Conservation (phyloP, 2,888 invertebrate genomes). For the Yponomeuta evonymella region DNA sequence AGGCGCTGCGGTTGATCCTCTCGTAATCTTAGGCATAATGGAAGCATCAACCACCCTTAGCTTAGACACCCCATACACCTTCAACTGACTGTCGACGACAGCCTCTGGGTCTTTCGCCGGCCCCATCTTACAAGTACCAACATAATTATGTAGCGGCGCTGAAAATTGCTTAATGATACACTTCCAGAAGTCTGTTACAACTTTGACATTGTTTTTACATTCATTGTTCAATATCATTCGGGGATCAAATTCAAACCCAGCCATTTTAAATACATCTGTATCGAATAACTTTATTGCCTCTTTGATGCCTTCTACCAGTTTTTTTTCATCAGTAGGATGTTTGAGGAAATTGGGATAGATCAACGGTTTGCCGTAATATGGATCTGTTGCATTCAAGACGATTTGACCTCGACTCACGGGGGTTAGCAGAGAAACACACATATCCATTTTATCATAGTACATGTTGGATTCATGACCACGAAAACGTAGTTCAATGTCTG, state of each 20-base stretch:
- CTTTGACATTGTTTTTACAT: slow-evolving; percentile 55
- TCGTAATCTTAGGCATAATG: slow-evolving; percentile 62
- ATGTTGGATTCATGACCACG: slow-evolving; percentile 66
- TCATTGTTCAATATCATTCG: slow-evolving; percentile 56
- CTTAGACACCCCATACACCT: slow-evolving; percentile 54
- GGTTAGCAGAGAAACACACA: slow-evolving; percentile 60
- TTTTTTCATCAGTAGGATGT: slow-evolving; percentile 51
- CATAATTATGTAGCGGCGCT: slow-evolving; percentile 62
- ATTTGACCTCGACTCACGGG: slow-evolving; percentile 65
- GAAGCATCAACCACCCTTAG: slow-evolving; percentile 64
- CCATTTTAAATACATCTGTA: slow-evolving; percentile 59
- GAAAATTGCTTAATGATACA: slow-evolving; percentile 69
- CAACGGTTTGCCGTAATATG: slow-evolving; percentile 55
- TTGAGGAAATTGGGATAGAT: slow-evolving; percentile 66
- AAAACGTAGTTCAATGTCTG: slow-evolving; percentile 64
- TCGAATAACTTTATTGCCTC: slow-evolving; percentile 61
- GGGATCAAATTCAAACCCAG: slow-evolving; percentile 61
- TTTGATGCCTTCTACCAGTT: slow-evolving; percentile 60
- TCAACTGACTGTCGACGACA: slow-evolving; percentile 55
- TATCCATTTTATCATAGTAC: slow-evolving; percentile 64
- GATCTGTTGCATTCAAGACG: slow-evolving; percentile 56
- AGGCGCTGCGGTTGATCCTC: slow-evolving; percentile 64
- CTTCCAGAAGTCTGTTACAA: slow-evolving; percentile 61
- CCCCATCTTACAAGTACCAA: slow-evolving; percentile 69
- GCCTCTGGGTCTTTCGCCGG: slow-evolving; percentile 52